Evolutionary conservation across 2,113 vertebrate genomes (phyloP).

Genomic region (Donacobius atricapilla): DNA sequence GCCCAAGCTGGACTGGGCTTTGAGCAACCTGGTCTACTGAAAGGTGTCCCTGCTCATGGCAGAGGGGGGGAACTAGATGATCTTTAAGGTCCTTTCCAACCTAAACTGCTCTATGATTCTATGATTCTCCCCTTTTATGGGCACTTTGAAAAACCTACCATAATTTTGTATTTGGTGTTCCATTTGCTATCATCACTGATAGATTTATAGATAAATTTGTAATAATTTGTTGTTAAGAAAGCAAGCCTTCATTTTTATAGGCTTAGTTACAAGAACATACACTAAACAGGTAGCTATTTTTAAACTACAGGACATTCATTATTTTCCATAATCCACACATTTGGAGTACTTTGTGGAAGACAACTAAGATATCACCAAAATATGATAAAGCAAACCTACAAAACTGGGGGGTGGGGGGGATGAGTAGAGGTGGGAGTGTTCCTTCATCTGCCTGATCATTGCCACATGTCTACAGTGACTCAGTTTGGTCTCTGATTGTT

Average conservation of each 20-base stretch:
- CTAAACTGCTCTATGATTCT: neutral
- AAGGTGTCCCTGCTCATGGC: neutral
- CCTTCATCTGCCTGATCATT: neutral
- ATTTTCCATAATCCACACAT: neutral
- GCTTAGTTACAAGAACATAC: neutral
- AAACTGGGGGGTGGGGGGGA: neutral
- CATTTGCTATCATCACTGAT: neutral
- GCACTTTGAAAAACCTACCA: neutral
- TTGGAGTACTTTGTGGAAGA: neutral
- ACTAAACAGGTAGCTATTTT: neutral
- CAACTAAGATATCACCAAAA: neutral
- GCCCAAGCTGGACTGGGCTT: neutral
- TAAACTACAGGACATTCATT: neutral
- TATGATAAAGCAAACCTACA: neutral
- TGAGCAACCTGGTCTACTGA: neutral
- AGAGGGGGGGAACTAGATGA: neutral
- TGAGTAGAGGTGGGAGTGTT: neutral
- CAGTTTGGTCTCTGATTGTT: neutral
- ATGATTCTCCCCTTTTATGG: neutral
- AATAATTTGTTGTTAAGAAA: neutral
- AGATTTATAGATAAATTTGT: neutral
- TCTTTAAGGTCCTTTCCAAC: neutral
- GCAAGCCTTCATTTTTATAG: neutral
- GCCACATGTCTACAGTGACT: neutral
- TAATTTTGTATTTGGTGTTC: neutral